Conservation (phyloP, 2,888 invertebrate species). For the Nymphalis polychloros region DNA sequence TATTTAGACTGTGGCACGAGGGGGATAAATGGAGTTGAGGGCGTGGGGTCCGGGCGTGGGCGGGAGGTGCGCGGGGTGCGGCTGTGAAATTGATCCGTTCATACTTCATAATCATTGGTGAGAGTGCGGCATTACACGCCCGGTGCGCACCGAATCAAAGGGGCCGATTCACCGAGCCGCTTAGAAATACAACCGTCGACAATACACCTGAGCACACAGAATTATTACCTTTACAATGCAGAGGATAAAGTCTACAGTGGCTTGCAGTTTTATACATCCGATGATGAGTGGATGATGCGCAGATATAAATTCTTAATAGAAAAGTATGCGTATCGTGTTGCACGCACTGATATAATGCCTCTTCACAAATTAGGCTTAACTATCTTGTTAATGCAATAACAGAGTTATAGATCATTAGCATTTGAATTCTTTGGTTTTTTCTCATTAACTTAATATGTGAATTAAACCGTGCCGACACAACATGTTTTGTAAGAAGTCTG, state of each 20-base stretch:
- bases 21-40: conserved; percentile 13
- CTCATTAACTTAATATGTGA: conserved; percentile 2
- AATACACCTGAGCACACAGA: background rate
- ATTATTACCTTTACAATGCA: background rate
- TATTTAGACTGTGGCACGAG: conserved; percentile 29
- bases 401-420: conserved; percentile 3
- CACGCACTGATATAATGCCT: conserved; percentile 11
- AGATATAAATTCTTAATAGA: conserved; percentile 11
- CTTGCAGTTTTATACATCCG: background rate
- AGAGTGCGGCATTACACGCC: conserved; percentile 47
- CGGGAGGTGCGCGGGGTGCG: conserved; percentile 47
- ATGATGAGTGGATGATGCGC: background rate
- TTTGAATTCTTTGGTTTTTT: conserved; percentile 1
- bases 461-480: background rate
- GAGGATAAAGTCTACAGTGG: background rate
- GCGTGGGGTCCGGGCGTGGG: conserved; percentile 26
- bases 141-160: conserved; percentile 35
- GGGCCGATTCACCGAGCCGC: conserved; percentile 21
- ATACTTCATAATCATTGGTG: conserved; percentile 67
- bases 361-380: conserved; percentile 7
- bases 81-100: conserved; percentile 67
- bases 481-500: background rate
- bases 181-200: conserved; percentile 8
- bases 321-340: conserved; percentile 15
- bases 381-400: conserved; percentile 12